phyloP scores from a whole-genome alignment of 2,113 vertebrate genomes.

The Clupea harengus region DNA sequence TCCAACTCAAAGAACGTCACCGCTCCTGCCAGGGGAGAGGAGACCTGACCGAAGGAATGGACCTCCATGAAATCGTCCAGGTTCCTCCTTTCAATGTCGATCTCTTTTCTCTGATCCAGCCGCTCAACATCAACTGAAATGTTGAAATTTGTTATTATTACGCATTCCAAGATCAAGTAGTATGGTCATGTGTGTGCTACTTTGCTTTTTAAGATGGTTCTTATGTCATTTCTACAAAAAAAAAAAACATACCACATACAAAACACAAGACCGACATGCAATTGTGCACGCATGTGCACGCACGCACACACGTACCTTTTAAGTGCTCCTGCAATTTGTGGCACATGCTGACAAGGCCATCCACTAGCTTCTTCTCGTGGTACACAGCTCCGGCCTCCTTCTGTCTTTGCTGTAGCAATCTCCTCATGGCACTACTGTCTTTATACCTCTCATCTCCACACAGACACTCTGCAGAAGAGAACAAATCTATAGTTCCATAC shows the following conservation, averaged over 20 bases:
- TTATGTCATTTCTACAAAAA: not conserved
- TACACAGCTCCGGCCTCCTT: slow-evolving; percentile 66
- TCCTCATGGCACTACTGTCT: slow-evolving; percentile 54
- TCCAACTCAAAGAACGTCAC: slow-evolving; percentile 73
- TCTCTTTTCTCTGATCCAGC: slow-evolving; percentile 48
- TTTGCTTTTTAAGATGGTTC: not conserved
- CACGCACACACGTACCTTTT: slow-evolving; percentile 66
- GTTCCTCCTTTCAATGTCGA: slow-evolving; percentile 59
- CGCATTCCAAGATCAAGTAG: not conserved
- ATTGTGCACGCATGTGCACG: not conserved
- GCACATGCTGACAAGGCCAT: slow-evolving; percentile 76
- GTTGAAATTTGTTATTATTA: not conserved
- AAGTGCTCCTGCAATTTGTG: slow-evolving; percentile 68
- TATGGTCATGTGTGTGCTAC: not conserved
- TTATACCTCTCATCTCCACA: slow-evolving; percentile 53
- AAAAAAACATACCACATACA: not conserved
- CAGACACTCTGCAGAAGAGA: slow-evolving; percentile 63
- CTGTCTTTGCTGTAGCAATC: slow-evolving; percentile 65
- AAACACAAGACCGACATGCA: slow-evolving; percentile 5
- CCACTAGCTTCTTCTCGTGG: slow-evolving; percentile 66
- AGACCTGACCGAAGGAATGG: slow-evolving; percentile 32
- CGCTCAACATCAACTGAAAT: slow-evolving; percentile 71
- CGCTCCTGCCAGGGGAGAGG: rapidly evolving
- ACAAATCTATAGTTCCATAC: not conserved
- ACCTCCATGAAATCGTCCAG: slow-evolving; percentile 66